Evolutionary conservation across 2,797 vertebrate genomes (phyloP).

Genomic region (Miichthys miiuy): DNA sequence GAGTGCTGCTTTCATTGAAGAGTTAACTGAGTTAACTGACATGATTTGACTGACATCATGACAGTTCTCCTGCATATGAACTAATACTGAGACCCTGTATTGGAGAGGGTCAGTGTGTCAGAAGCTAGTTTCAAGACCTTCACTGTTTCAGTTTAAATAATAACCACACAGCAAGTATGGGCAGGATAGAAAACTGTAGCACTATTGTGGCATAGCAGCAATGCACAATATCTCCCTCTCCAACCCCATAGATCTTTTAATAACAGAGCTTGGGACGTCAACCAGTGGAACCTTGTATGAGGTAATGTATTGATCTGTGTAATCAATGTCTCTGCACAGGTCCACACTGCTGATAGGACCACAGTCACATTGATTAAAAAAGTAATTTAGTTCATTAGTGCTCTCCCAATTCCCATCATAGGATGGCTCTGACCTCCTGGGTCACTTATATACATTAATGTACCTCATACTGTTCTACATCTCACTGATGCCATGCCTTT

Average conservation of each 20-base stretch:
- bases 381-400: constrained; percentile 33
- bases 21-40: too few species aligned
- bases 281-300: background rate
- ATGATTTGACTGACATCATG: too few species aligned
- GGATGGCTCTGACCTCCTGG: background rate
- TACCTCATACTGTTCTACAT: background rate
- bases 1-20: too few species aligned
- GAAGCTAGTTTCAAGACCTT: too few species aligned
- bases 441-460: background rate
- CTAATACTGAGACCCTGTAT: too few species aligned
- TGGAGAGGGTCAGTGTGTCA: too few species aligned
- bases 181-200: too few species aligned
- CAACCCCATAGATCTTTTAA: background rate
- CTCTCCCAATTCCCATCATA: constrained; percentile 2
- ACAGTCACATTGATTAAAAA: constrained; percentile 34
- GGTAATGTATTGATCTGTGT: constrained; percentile 8
- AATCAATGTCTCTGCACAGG: constrained; percentile 20
- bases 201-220: background rate
- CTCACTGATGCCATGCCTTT: background rate
- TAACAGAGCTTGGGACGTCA: background rate
- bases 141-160: too few species aligned
- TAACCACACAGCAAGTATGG: too few species aligned
- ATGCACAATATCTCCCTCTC: background rate
- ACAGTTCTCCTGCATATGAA: too few species aligned
- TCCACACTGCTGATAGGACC: constrained; percentile 2